These are phyloP conservation scores for Microtus montanus DNA, from an alignment of 2,113 vertebrate genomes.

Conservation along the genomic window DNA sequence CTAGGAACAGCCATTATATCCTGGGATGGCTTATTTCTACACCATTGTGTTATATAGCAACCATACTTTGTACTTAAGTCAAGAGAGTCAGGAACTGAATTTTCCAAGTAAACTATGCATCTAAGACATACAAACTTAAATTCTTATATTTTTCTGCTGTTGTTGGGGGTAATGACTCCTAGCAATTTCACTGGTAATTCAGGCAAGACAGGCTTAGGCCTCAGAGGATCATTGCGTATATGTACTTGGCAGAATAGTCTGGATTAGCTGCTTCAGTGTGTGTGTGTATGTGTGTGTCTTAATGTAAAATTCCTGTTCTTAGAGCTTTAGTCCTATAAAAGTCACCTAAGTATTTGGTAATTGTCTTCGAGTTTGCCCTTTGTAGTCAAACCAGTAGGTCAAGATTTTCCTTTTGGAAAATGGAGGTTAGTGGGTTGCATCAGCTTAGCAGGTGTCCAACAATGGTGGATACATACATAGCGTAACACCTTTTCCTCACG, in stretches of 20 bases:
- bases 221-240: background rate
- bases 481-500: background rate
- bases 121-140: background rate
- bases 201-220: background rate
- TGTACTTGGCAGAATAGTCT: background rate
- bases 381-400: background rate
- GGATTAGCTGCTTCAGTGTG: background rate
- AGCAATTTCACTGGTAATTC: background rate
- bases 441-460: background rate
- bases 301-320: background rate
- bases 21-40: slow-evolving; percentile 7
- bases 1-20: slow-evolving; percentile 59
- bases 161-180: background rate
- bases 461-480: accelerated
- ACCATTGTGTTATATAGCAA: background rate
- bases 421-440: accelerated
- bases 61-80: slow-evolving; percentile 18
- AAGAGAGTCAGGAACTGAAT: background rate
- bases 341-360: background rate
- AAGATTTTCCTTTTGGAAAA: background rate
- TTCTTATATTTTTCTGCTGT: background rate
- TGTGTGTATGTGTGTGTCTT: background rate
- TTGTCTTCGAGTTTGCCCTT: background rate
- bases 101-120: background rate
- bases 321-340: background rate